Evolutionary conservation across 1,140 invertebrate species (phyloP), one percentile per base, ranked within the genome.

Genomic region (Drosophila cardini): DNA sequence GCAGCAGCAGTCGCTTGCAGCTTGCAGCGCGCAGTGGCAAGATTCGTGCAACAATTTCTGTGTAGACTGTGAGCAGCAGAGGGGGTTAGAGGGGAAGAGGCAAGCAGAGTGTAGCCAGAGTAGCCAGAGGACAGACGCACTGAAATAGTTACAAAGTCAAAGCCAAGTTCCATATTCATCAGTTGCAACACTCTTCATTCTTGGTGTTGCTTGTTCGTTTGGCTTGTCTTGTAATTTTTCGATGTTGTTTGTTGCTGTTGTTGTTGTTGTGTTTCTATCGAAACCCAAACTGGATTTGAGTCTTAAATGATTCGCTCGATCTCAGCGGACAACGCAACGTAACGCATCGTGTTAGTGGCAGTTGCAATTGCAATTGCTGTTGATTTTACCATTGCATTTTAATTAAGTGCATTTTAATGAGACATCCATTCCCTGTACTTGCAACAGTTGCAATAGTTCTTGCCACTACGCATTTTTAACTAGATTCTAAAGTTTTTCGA

Each of bases 361-460:
- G 43, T 72, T 76, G 69, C 64, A 50, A 55, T 71, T 74, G 79
- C 63, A 50, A 55, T 72, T 72, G 83, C 68, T 71, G 75, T 79
- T 86, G 78, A 78, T 89, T 83, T 87, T 89, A 62, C 76, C 84
- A 89, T 87, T 87, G 84, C 84, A 87, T 87, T 87, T 87, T 87
- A 87, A 87, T 87, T 87, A 87, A 87, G 80, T 87, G 84, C 80
- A 87, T 87, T 87, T 87, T 87, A 87, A 87, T 87, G 84, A 86
- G 83, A 79, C 78, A 87, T 82, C 82, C 50, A 53, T 53, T 36
- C 30, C 32, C 46, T n/a, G 10, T n/a, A 26, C 21, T 21, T 50
- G 64, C 13, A 11, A 52, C 8, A 26, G 10, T 26, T 15, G 48
- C 21, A 53, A 15, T 36, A 43, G 46, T 26, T 46, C 46, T 38